Base-by-base conservation (phyloP, 2,888 invertebrate genomes). In the Polydrusus cervinus region DNA sequence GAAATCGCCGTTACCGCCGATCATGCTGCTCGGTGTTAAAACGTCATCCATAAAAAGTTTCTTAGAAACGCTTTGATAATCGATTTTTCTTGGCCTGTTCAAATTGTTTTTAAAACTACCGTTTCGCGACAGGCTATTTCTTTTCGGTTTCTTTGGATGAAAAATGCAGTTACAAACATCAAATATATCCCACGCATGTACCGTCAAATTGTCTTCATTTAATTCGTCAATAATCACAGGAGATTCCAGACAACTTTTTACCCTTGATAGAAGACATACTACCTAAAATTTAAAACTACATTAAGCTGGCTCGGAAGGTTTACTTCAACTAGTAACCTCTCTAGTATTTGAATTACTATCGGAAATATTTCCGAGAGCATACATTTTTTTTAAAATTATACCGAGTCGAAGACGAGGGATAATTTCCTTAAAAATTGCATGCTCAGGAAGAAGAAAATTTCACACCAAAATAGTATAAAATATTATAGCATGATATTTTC, bases 121-220 rank as follows among this genome's bases (percentile, higher is more conserved):
- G 73, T 88, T 89, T 81, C 90, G 88, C 77, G 90, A 89, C 60
- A 89, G 88, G 0, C 89, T 88, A 72, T 88, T 89, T 81, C 88
- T 90, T 79, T 89, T 87, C 81, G 89, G 87, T 80, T 87, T 80
- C 79, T 90, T 87, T 71, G 89, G 84, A 83, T 90, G 90, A 90
- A 92, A 93, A 8, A 90, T 88, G 82, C 93, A 93, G n/a, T 87
- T 81, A 80, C 93, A 94, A 40, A 89, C 89, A 0, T 87, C 85
- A 18, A 91, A 88, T 61, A 83, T 87, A 20, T 87, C 86, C 93
- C 93, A 93, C 7, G 71, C 78, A 60, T 74, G 88, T 8, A 47
- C 38, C 7, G 67, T 60, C 7, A 70, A 18, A 34, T 61, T 60
- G 2, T 68, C 64, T 11, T 74, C 62, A 13, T 45, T 20, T 38